These are phyloP conservation scores for Tautogolabrus adspersus DNA, from an alignment of 2,113 vertebrate genomes.

Conservation along the genomic window DNA sequence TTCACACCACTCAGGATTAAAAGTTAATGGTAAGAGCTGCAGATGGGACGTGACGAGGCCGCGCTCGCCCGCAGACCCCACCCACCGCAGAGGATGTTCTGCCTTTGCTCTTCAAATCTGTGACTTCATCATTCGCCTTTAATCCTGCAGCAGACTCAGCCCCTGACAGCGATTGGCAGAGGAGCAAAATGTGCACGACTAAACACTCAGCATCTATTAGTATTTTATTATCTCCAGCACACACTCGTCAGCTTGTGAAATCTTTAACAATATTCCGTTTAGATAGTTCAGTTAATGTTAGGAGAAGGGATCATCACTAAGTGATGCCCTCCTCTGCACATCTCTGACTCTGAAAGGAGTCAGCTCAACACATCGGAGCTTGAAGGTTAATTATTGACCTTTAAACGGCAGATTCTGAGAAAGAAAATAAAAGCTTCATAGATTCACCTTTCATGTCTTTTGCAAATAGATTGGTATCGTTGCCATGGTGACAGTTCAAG, in stretches of 20 bases:
- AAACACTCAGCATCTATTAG: not conserved
- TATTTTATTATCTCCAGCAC: not conserved
- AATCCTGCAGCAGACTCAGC: constrained; percentile 46
- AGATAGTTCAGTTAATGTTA: too few relatives aligned
- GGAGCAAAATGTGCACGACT: constrained; percentile 6
- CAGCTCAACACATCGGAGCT: not conserved
- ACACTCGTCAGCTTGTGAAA: not conserved
- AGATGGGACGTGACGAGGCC: constrained; percentile 33
- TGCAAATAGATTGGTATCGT: too few relatives aligned
- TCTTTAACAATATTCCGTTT: not conserved
- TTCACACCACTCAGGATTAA: constrained; percentile 57
- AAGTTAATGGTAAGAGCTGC: constrained; percentile 59
- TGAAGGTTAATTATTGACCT: not conserved
- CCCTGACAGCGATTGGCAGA: constrained; percentile 47
- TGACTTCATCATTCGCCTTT: constrained; percentile 54
- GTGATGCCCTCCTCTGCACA: too few relatives aligned
- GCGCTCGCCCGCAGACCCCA: constrained; percentile 14
- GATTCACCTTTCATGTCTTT: not conserved
- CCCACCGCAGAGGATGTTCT: not conserved
- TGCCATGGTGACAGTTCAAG: too few relatives aligned
- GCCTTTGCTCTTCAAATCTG: constrained; percentile 19
- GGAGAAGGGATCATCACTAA: too few relatives aligned
- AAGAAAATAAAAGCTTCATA: not conserved
- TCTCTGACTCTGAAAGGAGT: too few relatives aligned
- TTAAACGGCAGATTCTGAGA: not conserved